A percentile compares a stretch with the other conserved stretches of the same genome.
Conservation (phyloP, 2,113 vertebrate genomes). For the Apaloderma vittatum region DNA sequence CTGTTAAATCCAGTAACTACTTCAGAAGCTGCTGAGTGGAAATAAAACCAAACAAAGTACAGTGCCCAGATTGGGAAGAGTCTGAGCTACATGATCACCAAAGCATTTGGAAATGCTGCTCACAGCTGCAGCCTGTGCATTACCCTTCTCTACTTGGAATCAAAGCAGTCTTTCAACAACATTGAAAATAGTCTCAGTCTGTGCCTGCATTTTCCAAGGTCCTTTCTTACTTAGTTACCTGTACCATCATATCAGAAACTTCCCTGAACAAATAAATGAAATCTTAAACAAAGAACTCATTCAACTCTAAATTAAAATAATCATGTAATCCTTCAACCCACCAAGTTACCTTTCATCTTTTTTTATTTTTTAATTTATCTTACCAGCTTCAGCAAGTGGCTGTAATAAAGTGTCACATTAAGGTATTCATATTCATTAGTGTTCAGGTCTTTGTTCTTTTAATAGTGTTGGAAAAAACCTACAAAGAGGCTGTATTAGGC, state of each 20-base stretch:
- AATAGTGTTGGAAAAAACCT: conserved; percentile 80
- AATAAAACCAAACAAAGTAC: not conserved
- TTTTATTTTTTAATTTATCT: conserved; percentile 54
- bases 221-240: conserved; percentile 7
- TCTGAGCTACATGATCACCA: not conserved
- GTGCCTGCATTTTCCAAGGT: not conserved
- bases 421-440: conserved; percentile 78
- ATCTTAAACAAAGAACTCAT: conserved; percentile 64
- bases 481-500: conserved; percentile 80
- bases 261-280: conserved; percentile 59
- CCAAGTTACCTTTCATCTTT: conserved; percentile 65
- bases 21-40: not conserved
- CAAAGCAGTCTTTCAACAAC: not conserved
- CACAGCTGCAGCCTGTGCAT: not conserved
- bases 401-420: conserved; percentile 73
- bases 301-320: conserved; percentile 74
- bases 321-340: conserved; percentile 66
- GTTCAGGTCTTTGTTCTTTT: conserved; percentile 79
- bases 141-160: not conserved
- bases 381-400: conserved; percentile 70
- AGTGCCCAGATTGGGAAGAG: not conserved
- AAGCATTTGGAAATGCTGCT: not conserved
- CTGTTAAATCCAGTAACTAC: not conserved
- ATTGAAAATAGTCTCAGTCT: not conserved
- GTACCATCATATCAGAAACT: conserved; percentile 31